Percentiles rank a stretch among this genome's conserved stretches.
Evolutionary conservation across 1,140 invertebrate genomes (phyloP).

Genomic region (Forficula auricularia): DNA sequence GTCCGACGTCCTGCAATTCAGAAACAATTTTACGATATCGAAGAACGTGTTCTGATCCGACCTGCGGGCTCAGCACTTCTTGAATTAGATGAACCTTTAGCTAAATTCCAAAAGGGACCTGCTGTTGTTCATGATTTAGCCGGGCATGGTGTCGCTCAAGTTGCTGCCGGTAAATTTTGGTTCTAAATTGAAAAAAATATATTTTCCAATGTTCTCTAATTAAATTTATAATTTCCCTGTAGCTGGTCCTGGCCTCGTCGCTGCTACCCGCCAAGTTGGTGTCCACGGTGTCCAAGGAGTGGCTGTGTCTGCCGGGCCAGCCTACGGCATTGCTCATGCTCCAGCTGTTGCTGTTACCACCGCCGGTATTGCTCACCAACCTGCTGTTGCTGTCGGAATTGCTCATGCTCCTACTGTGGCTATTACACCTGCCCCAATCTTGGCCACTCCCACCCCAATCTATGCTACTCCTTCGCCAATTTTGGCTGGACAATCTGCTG

Average conservation of each 20-base stretch:
- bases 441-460: no score
- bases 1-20: conserved; percentile 43
- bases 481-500: no score
- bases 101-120: conserved; percentile 36
- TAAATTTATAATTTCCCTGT: no score
- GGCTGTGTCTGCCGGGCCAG: conserved; percentile 2
- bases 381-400: conserved; percentile 10
- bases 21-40: conserved; percentile 47
- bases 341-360: conserved; percentile 15
- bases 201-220: no score
- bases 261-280: neutral
- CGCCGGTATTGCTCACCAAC: conserved; percentile 9
- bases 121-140: conserved; percentile 21
- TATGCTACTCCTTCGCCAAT: no score
- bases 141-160: no score
- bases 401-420: conserved; percentile 14
- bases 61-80: conserved; percentile 41
- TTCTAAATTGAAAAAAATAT: neutral
- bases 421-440: conserved; percentile 13
- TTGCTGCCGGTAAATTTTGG: neutral
- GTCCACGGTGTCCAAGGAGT: conserved; percentile 11
- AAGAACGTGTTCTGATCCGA: conserved; percentile 40
- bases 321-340: conserved; percentile 15
- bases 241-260: conserved; percentile 13
- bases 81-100: conserved; percentile 38